Conservation (phyloP, 2,888 invertebrate species). For the Deroplatys truncata region DNA sequence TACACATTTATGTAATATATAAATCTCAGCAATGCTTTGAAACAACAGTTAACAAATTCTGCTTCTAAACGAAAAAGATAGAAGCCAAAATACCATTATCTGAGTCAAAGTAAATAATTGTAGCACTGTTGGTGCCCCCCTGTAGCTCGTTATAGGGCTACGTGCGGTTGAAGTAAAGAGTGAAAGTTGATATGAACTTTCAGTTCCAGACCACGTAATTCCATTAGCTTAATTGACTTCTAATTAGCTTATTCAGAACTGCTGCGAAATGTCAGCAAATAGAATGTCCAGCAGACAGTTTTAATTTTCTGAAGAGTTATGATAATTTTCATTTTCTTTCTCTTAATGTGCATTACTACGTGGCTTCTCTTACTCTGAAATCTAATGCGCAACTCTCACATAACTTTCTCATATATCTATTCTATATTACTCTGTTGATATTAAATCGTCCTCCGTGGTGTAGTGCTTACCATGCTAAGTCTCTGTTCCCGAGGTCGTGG, state of each 20-base stretch:
- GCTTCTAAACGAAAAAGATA: neutral
- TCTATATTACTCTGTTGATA: too few relatives aligned
- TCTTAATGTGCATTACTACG: too few relatives aligned
- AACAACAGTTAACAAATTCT: neutral
- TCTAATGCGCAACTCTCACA: too few relatives aligned
- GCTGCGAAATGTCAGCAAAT: neutral
- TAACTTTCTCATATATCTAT: too few relatives aligned
- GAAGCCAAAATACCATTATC: neutral
- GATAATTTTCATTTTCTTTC: neutral
- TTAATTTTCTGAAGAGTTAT: neutral
- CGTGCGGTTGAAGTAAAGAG: neutral
- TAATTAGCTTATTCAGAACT: neutral
- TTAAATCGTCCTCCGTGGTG: too few relatives aligned
- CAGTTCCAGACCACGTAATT: neutral
- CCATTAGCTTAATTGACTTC: neutral
- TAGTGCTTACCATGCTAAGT: too few relatives aligned
- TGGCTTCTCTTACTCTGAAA: too few relatives aligned
- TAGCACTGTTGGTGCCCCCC: neutral
- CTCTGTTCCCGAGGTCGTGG: too few relatives aligned
- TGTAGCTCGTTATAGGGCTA: neutral
- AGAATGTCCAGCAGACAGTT: neutral
- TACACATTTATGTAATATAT: neutral
- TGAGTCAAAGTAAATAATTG: neutral
- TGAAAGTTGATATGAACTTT: neutral
- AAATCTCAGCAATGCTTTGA: neutral